Conservation (phyloP, 2,797 vertebrate genomes). For the Hypotaenidia philippensis region DNA sequence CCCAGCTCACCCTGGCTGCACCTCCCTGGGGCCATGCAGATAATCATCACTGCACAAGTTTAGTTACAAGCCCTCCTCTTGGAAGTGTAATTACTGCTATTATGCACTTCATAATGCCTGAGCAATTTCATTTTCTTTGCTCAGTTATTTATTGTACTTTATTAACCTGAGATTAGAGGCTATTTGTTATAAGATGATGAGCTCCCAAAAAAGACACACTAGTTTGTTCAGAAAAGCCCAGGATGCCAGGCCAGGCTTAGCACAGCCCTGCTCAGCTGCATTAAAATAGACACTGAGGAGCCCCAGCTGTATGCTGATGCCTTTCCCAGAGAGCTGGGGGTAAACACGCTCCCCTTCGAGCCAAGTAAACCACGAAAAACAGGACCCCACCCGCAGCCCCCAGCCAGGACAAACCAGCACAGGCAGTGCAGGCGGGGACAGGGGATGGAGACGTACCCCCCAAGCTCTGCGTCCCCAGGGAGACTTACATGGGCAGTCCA, state of each 20-base stretch:
- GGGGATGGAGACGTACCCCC: neutral
- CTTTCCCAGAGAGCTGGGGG: neutral
- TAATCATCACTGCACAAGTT: neutral
- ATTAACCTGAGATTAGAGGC: constrained; percentile 49
- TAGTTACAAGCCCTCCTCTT: neutral
- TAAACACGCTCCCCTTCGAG: accelerated
- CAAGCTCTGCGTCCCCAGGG: accelerated
- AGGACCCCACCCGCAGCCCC: neutral
- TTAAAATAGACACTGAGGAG: neutral
- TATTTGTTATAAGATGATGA: constrained; percentile 27
- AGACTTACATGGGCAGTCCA: neutral
- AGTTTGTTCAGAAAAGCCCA: neutral
- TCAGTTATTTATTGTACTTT: constrained; percentile 6
- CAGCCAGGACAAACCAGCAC: accelerated
- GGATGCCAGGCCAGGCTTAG: neutral
- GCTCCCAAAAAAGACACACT: neutral
- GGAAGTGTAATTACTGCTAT: constrained; percentile 19
- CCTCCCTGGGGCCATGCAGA: accelerated
- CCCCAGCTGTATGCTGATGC: neutral
- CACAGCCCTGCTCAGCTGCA: neutral
- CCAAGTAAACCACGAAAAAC: accelerated
- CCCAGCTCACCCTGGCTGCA: accelerated
- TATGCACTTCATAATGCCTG: constrained; percentile 34
- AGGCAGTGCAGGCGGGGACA: neutral
- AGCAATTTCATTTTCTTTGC: neutral